phyloP scores from a whole-genome alignment of 2,113 vertebrate species.

The Pseudois nayaur region DNA sequence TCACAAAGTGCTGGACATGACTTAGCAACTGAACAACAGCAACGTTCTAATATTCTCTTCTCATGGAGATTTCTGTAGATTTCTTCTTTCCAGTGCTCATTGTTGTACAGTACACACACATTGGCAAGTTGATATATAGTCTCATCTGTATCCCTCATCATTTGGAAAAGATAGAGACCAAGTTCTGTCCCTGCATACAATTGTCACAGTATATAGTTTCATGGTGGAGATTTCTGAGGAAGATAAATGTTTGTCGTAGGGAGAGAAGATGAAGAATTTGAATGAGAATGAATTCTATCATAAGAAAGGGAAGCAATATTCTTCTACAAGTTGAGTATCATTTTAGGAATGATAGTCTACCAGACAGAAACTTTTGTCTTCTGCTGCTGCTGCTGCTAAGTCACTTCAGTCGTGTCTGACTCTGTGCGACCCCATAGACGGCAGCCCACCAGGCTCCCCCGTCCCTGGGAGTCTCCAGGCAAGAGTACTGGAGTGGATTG shows the following conservation, averaged over 20 bases:
- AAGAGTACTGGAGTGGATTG: no score
- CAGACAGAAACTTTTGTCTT: not conserved
- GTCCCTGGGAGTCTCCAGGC: no score
- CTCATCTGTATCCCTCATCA: not conserved
- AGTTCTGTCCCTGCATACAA: not conserved
- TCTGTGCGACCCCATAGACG: no score
- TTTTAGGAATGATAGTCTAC: not conserved
- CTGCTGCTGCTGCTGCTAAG: no score
- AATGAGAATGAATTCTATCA: not conserved
- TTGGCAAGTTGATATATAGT: not conserved
- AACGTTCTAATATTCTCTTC: not conserved
- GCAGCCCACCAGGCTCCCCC: no score
- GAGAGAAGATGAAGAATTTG: not conserved
- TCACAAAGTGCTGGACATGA: not conserved
- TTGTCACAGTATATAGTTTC: not conserved
- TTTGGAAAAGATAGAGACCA: not conserved
- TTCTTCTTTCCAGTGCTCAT: not conserved
- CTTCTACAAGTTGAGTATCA: not conserved
- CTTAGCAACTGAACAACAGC: not conserved
- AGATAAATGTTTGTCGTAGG: not conserved
- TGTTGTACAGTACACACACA: not conserved
- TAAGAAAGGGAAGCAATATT: not conserved
- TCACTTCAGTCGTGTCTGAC: fast-evolving
- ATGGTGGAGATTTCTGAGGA: not conserved
- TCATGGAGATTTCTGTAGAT: not conserved